A percentile compares a stretch with the other conserved stretches of the same genome.
Conservation (phyloP, 1,140 invertebrate species). For the Phymorhynchus buccinoides region DNA sequence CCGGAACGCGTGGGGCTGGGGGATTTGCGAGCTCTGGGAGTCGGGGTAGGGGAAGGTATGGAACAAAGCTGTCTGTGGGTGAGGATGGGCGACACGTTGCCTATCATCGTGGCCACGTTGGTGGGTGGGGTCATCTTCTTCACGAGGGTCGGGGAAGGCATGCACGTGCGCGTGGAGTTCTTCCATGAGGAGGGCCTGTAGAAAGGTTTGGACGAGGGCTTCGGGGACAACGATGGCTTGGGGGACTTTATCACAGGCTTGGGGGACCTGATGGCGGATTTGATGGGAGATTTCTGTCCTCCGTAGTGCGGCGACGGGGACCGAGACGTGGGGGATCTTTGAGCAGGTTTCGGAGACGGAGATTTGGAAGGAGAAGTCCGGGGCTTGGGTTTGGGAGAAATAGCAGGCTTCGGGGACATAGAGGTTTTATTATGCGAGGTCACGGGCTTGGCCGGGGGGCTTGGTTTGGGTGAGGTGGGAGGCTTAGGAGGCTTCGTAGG, state of each 20-base stretch:
- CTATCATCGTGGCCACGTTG: conserved; percentile 3
- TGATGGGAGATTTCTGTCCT: neutral
- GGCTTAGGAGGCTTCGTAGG: too few relatives aligned
- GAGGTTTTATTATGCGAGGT: neutral
- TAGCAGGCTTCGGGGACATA: neutral
- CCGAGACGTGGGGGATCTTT: neutral
- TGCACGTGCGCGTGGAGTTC: neutral
- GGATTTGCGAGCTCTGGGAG: neutral
- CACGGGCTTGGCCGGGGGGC: neutral
- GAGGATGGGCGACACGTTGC: conserved; percentile 4
- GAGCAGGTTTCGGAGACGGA: neutral
- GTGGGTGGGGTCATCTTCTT: conserved; percentile 6
- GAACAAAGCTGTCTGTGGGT: neutral
- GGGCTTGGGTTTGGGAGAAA: neutral
- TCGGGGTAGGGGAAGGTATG: neutral
- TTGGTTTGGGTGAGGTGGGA: neutral
- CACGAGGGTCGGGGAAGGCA: conserved; percentile 3
- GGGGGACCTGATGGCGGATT: neutral
- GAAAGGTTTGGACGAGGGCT: neutral
- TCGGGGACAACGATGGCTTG: neutral
- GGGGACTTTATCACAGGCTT: neutral
- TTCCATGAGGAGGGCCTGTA: neutral
- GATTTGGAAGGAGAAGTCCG: neutral
- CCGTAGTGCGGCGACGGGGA: neutral
- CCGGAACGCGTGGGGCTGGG: neutral